Conservation (phyloP, 2,113 vertebrate genomes). For the Cyprinodon brontotheroides region DNA sequence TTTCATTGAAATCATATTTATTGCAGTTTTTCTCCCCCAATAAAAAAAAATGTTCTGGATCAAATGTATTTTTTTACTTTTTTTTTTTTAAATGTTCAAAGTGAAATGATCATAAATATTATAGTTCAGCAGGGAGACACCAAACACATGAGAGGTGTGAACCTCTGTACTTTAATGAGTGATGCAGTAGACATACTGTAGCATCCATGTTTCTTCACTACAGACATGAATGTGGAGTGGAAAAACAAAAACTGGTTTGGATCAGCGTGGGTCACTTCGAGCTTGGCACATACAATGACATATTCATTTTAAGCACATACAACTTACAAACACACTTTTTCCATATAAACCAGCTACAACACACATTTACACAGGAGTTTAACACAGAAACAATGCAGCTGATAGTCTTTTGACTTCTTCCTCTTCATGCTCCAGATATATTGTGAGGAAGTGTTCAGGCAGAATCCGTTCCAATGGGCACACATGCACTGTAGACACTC, state of each 20-base stretch:
- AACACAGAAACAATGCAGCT: constrained; percentile 30
- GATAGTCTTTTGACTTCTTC: not conserved
- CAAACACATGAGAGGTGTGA: constrained; percentile 27
- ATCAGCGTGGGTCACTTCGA: constrained; percentile 74
- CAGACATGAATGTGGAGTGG: constrained; percentile 51
- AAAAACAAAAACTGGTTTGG: constrained; percentile 60
- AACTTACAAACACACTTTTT: constrained; percentile 60
- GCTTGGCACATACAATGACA: constrained; percentile 87
- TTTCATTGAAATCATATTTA: not conserved
- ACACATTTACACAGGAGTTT: constrained; percentile 77
- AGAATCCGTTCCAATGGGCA: constrained; percentile 18
- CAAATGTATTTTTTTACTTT: not conserved
- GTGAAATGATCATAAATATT: not conserved
- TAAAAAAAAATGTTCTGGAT: not conserved
- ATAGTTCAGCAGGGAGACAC: constrained; percentile 3
- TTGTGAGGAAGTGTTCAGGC: constrained; percentile 18
- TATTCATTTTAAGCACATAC: constrained; percentile 73
- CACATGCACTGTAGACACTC: constrained; percentile 52
- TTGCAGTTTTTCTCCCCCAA: not conserved
- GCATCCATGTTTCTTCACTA: constrained; percentile 50
- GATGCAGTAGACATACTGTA: constrained; percentile 55
- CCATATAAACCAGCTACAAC: constrained; percentile 72
- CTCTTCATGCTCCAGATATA: constrained; percentile 27
- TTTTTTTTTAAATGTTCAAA: no score
- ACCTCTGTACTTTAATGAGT: constrained; percentile 73